These are phyloP conservation scores for Drosophila borealis DNA, from an alignment of 2,888 invertebrate species.

Conservation along the genomic window DNA sequence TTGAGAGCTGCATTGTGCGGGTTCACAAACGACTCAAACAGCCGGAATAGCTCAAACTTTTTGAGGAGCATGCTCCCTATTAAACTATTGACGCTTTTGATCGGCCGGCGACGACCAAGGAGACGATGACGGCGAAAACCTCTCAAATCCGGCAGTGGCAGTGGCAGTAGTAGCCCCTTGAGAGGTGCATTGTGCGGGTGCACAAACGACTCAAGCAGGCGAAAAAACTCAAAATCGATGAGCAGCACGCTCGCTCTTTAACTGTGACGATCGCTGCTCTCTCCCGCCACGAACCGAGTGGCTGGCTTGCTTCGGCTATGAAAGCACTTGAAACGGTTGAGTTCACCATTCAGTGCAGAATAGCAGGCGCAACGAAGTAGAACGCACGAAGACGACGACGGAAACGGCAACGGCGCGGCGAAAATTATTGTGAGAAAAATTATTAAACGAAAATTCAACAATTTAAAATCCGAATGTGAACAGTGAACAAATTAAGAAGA, in stretches of 20 bases:
- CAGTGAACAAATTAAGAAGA: slow-evolving; percentile 37
- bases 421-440: slow-evolving; percentile 42
- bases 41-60: slow-evolving; percentile 30
- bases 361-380: slow-evolving; percentile 76
- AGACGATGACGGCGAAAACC: slow-evolving; percentile 33
- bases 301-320: slow-evolving; percentile 48
- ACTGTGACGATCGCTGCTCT: slow-evolving; percentile 23
- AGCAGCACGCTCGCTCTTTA: slow-evolving; percentile 15
- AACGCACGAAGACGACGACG: slow-evolving; percentile 49
- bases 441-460: slow-evolving; percentile 41
- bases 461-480: slow-evolving; percentile 26
- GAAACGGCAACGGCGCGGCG: slow-evolving; percentile 32
- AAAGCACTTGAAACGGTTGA: slow-evolving; percentile 78
- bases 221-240: slow-evolving; percentile 39
- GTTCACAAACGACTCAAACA: slow-evolving; percentile 43
- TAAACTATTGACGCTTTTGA: slow-evolving; percentile 52
- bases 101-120: slow-evolving; percentile 27
- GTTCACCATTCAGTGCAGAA: slow-evolving; percentile 80
- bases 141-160: slow-evolving; percentile 17
- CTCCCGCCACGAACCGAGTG: slow-evolving; percentile 28
- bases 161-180: slow-evolving; percentile 12
- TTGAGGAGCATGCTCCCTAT: slow-evolving; percentile 6
- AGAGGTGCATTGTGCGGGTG: slow-evolving; percentile 42
- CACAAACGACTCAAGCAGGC: slow-evolving; percentile 41
- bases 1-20: slow-evolving; percentile 27